These are phyloP conservation scores for Lysandra coridon DNA, from an alignment of 2,888 invertebrate genomes.

Conservation along the genomic window DNA sequence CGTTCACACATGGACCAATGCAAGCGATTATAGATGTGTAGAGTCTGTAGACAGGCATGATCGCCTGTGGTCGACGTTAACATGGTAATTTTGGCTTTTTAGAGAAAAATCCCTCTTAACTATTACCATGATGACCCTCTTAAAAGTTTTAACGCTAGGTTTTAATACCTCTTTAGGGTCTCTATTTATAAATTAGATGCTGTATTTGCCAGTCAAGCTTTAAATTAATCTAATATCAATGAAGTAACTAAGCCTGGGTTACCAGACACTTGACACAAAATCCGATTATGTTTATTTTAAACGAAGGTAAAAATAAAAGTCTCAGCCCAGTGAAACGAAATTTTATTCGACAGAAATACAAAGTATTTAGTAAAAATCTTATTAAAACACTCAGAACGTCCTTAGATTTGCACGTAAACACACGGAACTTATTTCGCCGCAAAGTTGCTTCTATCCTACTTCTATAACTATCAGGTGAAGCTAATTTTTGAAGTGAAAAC, in stretches of 20 bases:
- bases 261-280: not conserved
- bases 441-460: not conserved
- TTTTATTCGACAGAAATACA: not conserved
- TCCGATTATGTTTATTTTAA: not conserved
- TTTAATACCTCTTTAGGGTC: no score
- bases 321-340: not conserved
- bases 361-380: constrained; percentile 28
- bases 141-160: no score
- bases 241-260: not conserved
- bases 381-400: constrained; percentile 31
- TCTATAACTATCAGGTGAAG: no score
- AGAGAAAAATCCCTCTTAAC: no score
- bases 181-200: no score
- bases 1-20: no score
- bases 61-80: no score
- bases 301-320: not conserved
- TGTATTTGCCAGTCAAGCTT: not conserved
- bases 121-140: no score
- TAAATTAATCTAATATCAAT: not conserved
- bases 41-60: no score
- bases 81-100: no score
- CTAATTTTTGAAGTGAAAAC: no score
- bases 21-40: no score
- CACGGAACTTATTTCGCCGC: constrained; percentile 23
- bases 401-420: constrained; percentile 34